Base-by-base conservation (phyloP, 2,797 vertebrate genomes). In the Galagoides demidoff region DNA sequence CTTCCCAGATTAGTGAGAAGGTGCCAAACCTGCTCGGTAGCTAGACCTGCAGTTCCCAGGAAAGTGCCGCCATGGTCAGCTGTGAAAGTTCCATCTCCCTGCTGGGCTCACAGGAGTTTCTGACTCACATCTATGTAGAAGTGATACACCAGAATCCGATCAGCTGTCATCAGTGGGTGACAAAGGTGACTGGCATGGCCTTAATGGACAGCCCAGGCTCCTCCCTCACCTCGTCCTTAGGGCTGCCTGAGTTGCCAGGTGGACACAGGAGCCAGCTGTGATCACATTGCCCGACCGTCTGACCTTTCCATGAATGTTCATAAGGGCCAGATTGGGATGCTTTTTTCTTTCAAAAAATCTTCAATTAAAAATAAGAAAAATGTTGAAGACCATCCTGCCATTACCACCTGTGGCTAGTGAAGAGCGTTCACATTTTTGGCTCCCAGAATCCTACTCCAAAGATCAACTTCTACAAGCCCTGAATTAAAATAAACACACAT, bases 91-190 rank as follows among this genome's bases (percentile, higher is more conserved):
- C 78, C 39, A 0, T 0, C 55, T 5, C 23, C 70, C 76, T 3
- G 59, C 52, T 5, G 16, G 13, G 5, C 27, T 29, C 31, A 0
- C 4, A 9, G 0, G 0, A 4, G 22, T 3, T 4, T 10, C 70
- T 39, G 25, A 12, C 0, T 0, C 13, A 4, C 0, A 0, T 37
- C 27, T 34, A 0, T 5, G 5, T 10, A n/a, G 9, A 37, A 29
- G 43, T 2, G 1, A 29, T 23, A 2, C 14, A 12, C 34, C 2
- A 7, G 16, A 16, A 5, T 34, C 17, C 29, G n/a, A 39, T 23
- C 43, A 13, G 43, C 31, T 4, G 7, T 20, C 79, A 1, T 5
- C 39, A 1, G 25, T 22, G 17, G 0, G 1, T 0, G 22, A 55
- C 17, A 23, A 19, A 29, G 55, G 43, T 10, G 5, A 27, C 3